A percentile compares a stretch with the other conserved stretches of the same genome.
These are phyloP conservation scores for Chydorus sphaericus DNA, from an alignment of 2,888 invertebrate genomes.

Conservation along the genomic window DNA sequence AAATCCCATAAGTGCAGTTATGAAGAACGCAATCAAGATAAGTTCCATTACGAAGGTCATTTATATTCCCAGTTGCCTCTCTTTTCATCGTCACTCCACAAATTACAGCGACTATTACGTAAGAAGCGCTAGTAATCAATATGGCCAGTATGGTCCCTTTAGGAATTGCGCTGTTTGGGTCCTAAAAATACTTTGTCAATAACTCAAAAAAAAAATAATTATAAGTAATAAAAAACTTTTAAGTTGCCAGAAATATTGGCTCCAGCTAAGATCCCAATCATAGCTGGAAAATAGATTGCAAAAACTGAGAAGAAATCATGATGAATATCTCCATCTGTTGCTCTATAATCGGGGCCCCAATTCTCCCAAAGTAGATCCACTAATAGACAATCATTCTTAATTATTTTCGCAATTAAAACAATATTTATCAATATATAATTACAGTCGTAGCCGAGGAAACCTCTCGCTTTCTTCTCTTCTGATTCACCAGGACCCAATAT, in stretches of 20 bases:
- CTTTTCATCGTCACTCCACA: conserved; percentile 64
- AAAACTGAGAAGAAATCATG: conserved; percentile 91
- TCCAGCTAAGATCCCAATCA: conserved; percentile 81
- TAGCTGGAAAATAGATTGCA: conserved; percentile 95
- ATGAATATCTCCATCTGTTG: conserved; percentile 55
- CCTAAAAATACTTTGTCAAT: conserved; percentile 34
- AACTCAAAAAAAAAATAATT: not conserved
- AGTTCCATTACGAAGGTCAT: conserved; percentile 44
- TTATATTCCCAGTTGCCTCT: conserved; percentile 56
- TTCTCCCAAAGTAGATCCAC: conserved; percentile 57
- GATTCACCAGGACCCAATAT: conserved; percentile 34
- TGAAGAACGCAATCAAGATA: conserved; percentile 17
- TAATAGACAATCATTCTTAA: conserved; percentile 27
- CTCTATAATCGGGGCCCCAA: conserved; percentile 60
- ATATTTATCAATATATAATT: not conserved
- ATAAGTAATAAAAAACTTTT: conserved; percentile 43
- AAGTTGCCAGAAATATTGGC: conserved; percentile 97
- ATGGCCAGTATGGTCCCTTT: conserved; percentile 81
- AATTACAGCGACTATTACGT: conserved; percentile 64
- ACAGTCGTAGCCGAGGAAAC: conserved; percentile 38
- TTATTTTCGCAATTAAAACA: not conserved
- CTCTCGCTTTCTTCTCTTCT: conserved; percentile 29
- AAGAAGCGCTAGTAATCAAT: conserved; percentile 71
- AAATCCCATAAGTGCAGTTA: conserved; percentile 62
- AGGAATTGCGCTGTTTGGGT: conserved; percentile 81